Conservation (phyloP, 2,113 vertebrate genomes). For the Caranx ignobilis region DNA sequence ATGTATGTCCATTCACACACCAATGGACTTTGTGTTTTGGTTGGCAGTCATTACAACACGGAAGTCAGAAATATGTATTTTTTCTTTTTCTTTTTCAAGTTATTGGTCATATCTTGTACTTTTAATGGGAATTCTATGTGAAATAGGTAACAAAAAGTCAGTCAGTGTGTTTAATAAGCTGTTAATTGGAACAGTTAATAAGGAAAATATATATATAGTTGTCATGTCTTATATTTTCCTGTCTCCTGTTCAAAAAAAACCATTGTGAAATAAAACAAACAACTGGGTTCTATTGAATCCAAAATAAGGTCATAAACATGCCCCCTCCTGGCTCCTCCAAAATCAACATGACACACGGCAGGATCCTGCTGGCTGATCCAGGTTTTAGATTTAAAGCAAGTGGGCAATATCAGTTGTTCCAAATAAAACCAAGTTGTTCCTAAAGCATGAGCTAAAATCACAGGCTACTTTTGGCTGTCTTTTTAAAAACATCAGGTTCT, state of each 20-base stretch:
- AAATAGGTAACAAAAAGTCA: not conserved
- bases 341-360: slow-evolving; percentile 29
- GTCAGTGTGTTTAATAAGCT: not conserved
- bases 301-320: not conserved
- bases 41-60: slow-evolving; percentile 5
- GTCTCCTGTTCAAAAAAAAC: not conserved
- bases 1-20: slow-evolving; percentile 31
- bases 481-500: slow-evolving; percentile 14
- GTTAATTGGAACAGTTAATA: not conserved
- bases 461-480: not conserved
- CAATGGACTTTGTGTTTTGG: not conserved
- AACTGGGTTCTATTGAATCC: not conserved
- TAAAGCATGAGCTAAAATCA: slow-evolving; percentile 8
- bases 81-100: not conserved
- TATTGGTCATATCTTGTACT: not conserved
- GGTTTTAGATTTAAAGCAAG: slow-evolving; percentile 32
- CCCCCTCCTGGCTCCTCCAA: not conserved
- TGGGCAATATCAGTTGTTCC: not conserved
- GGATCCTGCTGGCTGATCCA: slow-evolving; percentile 9
- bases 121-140: not conserved
- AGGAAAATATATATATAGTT: not conserved
- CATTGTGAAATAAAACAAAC: slow-evolving; percentile 1
- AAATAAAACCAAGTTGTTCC: slow-evolving; percentile 4
- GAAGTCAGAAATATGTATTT: not conserved
- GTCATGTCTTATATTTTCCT: not conserved